Conservation (phyloP, 2,888 invertebrate species). For the Rambutsinella grinnellia region DNA sequence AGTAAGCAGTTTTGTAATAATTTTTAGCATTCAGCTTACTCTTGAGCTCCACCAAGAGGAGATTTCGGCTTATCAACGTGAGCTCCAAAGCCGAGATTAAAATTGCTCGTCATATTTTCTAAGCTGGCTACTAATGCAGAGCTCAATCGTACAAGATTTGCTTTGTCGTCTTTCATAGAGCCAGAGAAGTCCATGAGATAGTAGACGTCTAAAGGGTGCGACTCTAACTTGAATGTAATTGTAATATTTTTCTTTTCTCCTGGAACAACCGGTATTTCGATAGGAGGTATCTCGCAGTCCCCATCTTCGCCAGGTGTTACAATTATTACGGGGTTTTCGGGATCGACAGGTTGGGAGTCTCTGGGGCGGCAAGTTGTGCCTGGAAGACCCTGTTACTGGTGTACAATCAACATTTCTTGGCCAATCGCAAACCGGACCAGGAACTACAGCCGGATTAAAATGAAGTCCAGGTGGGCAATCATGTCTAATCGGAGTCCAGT, state of each 20-base stretch:
- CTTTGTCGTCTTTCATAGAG: neutral
- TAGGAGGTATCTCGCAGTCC: neutral
- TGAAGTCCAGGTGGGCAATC: neutral
- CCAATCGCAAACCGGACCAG: neutral
- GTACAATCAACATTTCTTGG: neutral
- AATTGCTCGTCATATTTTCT: neutral
- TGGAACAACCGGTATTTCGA: neutral
- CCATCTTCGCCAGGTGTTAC: neutral
- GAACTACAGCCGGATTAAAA: neutral
- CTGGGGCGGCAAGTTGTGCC: too few relatives aligned
- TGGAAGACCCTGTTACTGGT: too few relatives aligned
- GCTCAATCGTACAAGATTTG: neutral
- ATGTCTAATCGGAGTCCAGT: neutral
- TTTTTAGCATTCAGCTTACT: too few relatives aligned
- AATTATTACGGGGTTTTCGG: neutral
- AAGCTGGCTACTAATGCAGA: neutral
- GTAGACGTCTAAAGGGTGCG: slow-evolving; percentile 3
- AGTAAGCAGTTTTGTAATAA: too few relatives aligned
- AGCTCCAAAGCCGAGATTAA: neutral
- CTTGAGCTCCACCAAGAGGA: neutral
- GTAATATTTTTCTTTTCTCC: neutral
- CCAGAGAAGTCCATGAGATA: slow-evolving; percentile 14
- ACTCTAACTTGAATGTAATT: too few relatives aligned
- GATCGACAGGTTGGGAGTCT: too few relatives aligned
- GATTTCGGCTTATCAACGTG: slow-evolving; percentile 4